A percentile compares a stretch with the other conserved stretches of the same genome.
phyloP scores from a whole-genome alignment of 2,113 vertebrate species.

The Pleuronectes platessa region DNA sequence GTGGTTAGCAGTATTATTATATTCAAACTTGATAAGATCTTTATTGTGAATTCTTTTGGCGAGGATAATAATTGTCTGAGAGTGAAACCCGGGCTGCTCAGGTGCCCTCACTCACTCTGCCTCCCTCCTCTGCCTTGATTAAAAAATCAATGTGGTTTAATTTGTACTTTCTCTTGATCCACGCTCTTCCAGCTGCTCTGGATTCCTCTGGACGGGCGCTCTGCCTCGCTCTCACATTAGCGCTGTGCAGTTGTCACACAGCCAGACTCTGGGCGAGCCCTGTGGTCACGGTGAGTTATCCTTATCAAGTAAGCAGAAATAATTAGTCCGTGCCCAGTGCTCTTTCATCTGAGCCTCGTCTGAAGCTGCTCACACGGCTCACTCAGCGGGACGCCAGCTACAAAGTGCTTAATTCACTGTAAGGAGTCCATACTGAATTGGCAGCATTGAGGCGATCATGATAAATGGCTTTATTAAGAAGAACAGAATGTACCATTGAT shows the following conservation, averaged over 20 bases:
- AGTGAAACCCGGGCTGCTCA: not conserved
- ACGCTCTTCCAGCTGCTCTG: constrained; percentile 15
- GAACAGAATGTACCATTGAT: not conserved
- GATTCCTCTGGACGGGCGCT: not conserved
- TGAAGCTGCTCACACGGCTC: constrained; percentile 52
- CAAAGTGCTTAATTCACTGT: constrained; percentile 52
- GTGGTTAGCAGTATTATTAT: too few relatives aligned
- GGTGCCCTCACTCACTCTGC: too few relatives aligned
- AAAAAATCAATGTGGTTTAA: not conserved
- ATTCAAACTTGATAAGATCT: too few relatives aligned
- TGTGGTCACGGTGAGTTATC: constrained; percentile 57
- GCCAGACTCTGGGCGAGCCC: constrained; percentile 36
- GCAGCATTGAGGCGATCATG: constrained; percentile 22
- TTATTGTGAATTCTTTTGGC: too few relatives aligned
- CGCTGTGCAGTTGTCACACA: constrained; percentile 20
- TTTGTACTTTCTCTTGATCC: constrained; percentile 11
- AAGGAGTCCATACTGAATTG: constrained; percentile 22
- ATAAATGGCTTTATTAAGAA: constrained; percentile 6
- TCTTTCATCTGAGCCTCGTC: constrained; percentile 61
- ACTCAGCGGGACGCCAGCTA: constrained; percentile 45
- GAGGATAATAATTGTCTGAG: not conserved
- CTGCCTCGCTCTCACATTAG: constrained; percentile 15
- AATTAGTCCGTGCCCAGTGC: constrained; percentile 55
- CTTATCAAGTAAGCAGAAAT: constrained; percentile 62
- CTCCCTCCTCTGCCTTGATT: not conserved